Evolutionary conservation across 2,888 invertebrate species (phyloP).

Genomic region (Cephonodes hylas): DNA sequence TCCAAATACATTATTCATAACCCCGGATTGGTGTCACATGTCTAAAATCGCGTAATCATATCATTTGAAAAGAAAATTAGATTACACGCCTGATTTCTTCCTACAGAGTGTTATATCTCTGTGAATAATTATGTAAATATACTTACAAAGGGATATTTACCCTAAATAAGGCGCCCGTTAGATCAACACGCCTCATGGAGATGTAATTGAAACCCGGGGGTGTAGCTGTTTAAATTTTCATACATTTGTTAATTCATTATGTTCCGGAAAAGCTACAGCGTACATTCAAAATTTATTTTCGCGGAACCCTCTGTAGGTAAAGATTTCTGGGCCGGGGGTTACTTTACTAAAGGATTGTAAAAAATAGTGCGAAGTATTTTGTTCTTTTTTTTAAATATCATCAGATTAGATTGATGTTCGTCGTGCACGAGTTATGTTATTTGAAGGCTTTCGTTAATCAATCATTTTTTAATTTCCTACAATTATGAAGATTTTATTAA

Average conservation of each 20-base stretch:
- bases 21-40: neutral
- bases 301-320: neutral
- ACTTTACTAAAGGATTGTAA: neutral
- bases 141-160: slow-evolving; percentile 25
- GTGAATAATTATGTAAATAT: slow-evolving; percentile 51
- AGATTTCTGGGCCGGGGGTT: neutral
- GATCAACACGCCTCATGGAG: slow-evolving; percentile 28
- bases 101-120: slow-evolving; percentile 39
- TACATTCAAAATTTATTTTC: slow-evolving; percentile 6
- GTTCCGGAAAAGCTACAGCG: neutral
- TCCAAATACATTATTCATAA: neutral
- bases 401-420: neutral
- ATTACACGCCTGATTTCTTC: slow-evolving; percentile 26
- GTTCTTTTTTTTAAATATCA: neutral
- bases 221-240: slow-evolving; percentile 30
- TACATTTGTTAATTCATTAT: slow-evolving; percentile 28
- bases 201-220: slow-evolving; percentile 36
- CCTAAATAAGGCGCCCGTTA: slow-evolving; percentile 31
- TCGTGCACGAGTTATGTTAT: too few species aligned
- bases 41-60: neutral
- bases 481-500: too few species aligned
- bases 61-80: slow-evolving; percentile 20
- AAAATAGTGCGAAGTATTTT: neutral
- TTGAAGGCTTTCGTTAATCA: too few species aligned
- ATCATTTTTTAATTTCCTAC: too few species aligned